These are phyloP conservation scores for Penaeus japonicus DNA, from an alignment of 1,140 invertebrate genomes.

Conservation along the genomic window DNA sequence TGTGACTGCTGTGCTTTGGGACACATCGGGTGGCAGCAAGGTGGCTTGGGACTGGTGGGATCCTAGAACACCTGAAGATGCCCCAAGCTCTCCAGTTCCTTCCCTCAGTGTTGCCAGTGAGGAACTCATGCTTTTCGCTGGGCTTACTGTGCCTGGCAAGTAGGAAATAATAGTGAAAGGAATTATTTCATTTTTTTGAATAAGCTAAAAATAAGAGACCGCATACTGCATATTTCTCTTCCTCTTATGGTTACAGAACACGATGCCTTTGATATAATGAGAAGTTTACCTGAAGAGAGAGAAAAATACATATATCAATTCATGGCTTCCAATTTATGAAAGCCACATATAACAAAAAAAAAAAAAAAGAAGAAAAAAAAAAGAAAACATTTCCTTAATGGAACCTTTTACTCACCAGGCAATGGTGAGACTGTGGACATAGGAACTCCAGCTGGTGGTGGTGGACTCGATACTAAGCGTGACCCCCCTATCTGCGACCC, in stretches of 20 bases:
- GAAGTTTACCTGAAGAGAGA: no score
- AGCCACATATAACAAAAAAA: no score
- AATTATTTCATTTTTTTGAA: no score
- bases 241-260: no score
- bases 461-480: conserved; percentile 58
- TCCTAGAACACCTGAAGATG: conserved; percentile 31
- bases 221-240: no score
- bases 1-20: conserved; percentile 31
- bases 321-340: no score
- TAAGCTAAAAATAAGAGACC: neutral
- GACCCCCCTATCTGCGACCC: conserved; percentile 56
- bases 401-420: conserved; percentile 63
- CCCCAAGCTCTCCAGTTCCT: conserved; percentile 40
- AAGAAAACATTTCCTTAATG: neutral
- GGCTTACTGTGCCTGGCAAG: conserved; percentile 59
- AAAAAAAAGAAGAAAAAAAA: no score
- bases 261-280: no score
- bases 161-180: neutral
- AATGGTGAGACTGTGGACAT: conserved; percentile 66
- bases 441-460: conserved; percentile 59
- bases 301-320: no score
- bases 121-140: conserved; percentile 63
- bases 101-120: conserved; percentile 45
- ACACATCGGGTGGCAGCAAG: conserved; percentile 39
- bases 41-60: conserved; percentile 30